Evolutionary conservation across 2,888 invertebrate species (phyloP).

Genomic region (Eupeodes latifasciatus): DNA sequence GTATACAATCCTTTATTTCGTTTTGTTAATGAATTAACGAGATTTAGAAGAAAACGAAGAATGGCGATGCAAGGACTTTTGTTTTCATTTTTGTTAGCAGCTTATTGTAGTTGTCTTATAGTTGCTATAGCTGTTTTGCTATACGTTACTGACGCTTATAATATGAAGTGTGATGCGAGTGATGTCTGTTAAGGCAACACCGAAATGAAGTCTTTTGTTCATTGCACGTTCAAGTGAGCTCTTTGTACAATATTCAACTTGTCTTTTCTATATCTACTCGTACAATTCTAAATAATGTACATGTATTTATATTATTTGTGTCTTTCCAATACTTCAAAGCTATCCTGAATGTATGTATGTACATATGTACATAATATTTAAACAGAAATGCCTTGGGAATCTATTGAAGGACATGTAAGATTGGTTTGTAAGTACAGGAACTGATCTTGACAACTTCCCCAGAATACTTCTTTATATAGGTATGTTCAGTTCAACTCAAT

Average conservation of each 20-base stretch:
- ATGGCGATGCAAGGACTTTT: constrained; percentile 41
- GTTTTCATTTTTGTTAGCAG: neutral
- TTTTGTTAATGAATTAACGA: constrained; percentile 63
- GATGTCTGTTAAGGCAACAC: constrained; percentile 12
- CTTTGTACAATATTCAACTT: neutral
- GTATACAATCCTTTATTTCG: constrained; percentile 53
- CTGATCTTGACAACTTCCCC: constrained; percentile 59
- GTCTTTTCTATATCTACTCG: neutral
- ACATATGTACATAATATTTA: constrained; percentile 2
- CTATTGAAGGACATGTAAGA: constrained; percentile 34
- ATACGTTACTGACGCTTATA: neutral
- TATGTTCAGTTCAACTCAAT: neutral
- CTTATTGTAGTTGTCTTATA: neutral
- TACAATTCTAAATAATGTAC: neutral
- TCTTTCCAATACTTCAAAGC: constrained; percentile 3
- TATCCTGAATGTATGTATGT: constrained; percentile 1
- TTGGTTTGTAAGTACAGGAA: constrained; percentile 7
- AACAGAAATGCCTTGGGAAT: constrained; percentile 9
- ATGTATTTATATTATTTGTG: neutral
- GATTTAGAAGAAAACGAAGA: constrained; percentile 51
- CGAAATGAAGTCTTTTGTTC: constrained; percentile 52
- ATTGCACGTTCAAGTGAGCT: constrained; percentile 20
- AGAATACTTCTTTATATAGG: no score
- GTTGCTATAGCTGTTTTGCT: neutral
- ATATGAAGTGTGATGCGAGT: constrained; percentile 16